Conservation (phyloP, 2,797 vertebrate genomes). For the Cirrhinus mrigala region DNA sequence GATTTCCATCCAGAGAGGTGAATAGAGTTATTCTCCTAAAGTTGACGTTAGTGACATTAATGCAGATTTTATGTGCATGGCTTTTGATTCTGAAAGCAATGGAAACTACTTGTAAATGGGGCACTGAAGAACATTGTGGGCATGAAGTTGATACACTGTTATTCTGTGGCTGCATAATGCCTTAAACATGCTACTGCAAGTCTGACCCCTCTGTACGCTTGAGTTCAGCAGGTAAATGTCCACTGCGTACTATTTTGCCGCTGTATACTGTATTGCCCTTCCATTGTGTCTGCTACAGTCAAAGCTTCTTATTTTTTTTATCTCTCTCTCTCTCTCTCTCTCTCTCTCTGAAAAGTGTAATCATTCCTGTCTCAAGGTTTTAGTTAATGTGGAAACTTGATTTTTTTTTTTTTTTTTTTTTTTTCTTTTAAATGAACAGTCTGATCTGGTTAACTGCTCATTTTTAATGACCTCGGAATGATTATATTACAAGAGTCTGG, state of each 20-base stretch:
- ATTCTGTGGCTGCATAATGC: conserved; percentile 56
- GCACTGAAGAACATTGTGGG: conserved; percentile 58
- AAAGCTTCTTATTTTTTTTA: conserved; percentile 35
- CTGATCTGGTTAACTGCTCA: conserved; percentile 60
- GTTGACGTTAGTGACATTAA: conserved; percentile 54
- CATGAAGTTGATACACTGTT: conserved; percentile 59
- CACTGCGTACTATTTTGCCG: conserved; percentile 63
- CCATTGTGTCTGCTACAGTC: conserved; percentile 52
- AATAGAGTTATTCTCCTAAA: conserved; percentile 7
- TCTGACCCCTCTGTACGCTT: conserved; percentile 47
- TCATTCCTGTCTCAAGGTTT: conserved; percentile 38
- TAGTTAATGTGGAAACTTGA: conserved; percentile 53
- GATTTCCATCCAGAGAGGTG: conserved; percentile 10
- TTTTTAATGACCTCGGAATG: conserved; percentile 71
- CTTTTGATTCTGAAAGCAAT: conserved; percentile 64
- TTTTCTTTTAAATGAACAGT: conserved; percentile 29
- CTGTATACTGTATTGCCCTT: conserved; percentile 52
- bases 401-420: background rate
- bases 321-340: too few relatives aligned
- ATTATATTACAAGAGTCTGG: conserved; percentile 56
- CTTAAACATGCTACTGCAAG: conserved; percentile 54
- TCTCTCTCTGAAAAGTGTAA: conserved; percentile 14
- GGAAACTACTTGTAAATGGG: conserved; percentile 53
- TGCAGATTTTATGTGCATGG: conserved; percentile 73
- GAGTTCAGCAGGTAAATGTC: conserved; percentile 49